Percentiles rank a stretch among this genome's conserved stretches.
Conservation (phyloP, 2,888 invertebrate genomes). For the Emmelina monodactyla region DNA sequence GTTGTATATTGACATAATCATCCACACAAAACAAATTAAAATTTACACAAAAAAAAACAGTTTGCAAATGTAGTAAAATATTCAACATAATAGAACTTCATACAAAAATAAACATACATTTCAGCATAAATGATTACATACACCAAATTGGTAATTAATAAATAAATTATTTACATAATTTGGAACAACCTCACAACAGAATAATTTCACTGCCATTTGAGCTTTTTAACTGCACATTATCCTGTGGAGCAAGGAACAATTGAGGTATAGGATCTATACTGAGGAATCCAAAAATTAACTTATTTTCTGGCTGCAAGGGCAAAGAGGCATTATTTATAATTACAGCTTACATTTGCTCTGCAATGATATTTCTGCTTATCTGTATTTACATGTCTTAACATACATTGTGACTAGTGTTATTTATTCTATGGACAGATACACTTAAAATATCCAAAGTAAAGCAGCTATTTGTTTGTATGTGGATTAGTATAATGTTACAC, state of each 20-base stretch:
- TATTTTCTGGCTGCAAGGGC: no score
- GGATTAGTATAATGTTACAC: no score
- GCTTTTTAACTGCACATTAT: background rate
- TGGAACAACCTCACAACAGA: background rate
- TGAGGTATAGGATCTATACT: no score
- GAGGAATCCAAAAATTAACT: no score
- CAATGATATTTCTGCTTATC: no score
- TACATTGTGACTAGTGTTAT: no score
- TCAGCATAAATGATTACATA: constrained; percentile 17
- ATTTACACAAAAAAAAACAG: constrained; percentile 57
- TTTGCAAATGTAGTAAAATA: constrained; percentile 49
- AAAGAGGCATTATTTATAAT: no score
- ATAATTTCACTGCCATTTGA: constrained; percentile 1
- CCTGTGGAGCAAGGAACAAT: no score
- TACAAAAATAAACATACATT: constrained; percentile 45
- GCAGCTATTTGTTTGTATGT: background rate
- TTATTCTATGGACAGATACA: no score
- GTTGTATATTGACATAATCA: constrained; percentile 59
- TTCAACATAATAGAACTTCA: constrained; percentile 54
- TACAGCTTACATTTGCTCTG: no score
- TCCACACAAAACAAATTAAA: constrained; percentile 61
- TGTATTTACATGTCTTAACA: no score
- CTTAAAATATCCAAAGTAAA: no score
- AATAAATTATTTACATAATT: constrained; percentile 34
- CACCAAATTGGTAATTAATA: constrained; percentile 28